Base-by-base conservation (phyloP, 2,888 invertebrate species). In the Chelonus formosanus region DNA sequence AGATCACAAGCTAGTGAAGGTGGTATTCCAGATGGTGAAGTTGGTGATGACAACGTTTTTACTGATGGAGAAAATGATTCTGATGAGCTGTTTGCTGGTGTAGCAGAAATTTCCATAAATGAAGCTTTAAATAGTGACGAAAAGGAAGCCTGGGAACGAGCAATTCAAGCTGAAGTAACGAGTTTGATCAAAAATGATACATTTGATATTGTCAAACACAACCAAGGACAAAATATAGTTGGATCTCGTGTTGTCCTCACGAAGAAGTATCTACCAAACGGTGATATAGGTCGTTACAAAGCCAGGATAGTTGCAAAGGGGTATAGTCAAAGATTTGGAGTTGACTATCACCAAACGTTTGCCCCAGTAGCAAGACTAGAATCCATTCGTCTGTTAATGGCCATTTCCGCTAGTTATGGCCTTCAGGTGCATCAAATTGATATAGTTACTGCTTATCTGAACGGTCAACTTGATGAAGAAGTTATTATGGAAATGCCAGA, bases 191-290 rank as follows among this genome's bases (percentile, higher is more conserved):
- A 52, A 52, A 52, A 52, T 31, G 31, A 52, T 4, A 52, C 52
- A 5, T 52, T 20, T 7, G 3, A 52, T 4, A 34, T 32, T 31
- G 32, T 52, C 7, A 10, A 7, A 31, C 32, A 7, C 10, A 52
- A 31, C 1, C 20, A 52, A 31, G 32, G 40, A 40, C 40, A 40
- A 40, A 4, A 40, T 40, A 40, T 65, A 34, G 7, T 32, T 7
- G 10, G 31, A 5, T 54, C 36, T 34, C 59, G 50, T 34, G 8
- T 55, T 7, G 36, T 47, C 32, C 50, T 47, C 1, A 60, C 60
- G 20, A 8, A 20, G 7, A 54, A 31, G 52, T 4, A 40, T 6
- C 5, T 8, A 7, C 35, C 34, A 32, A 3, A 60, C 34, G 40
- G 40, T 55, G 5, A 31, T 32, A 32, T 32, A 32, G 32, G 6